Base-by-base conservation (phyloP, 2,888 invertebrate genomes). In the Heliconius ismenius region DNA sequence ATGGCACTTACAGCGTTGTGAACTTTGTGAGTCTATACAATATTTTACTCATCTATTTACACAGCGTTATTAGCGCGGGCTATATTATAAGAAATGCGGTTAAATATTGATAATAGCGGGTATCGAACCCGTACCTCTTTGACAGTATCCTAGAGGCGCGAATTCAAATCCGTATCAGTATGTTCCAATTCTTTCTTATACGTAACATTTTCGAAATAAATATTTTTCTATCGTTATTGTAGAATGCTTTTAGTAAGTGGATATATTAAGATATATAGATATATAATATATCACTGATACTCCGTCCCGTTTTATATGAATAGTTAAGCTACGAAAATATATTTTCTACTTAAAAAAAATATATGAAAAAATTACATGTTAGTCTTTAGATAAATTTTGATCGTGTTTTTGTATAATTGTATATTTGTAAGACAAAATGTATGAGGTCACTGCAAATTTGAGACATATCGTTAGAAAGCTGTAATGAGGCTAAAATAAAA, bases 171-270 rank as follows among this genome's bases (percentile, higher is more conserved):
- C n/a, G 49, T 54, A 54, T 43, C 3, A 43, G 39, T 43, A 49
- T 4, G 49, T 49, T 49, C 9, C 21, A 54, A 54, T 21, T 54
- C 7, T 21, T 21, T 54, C 7, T 21, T 9, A 18, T 21, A 21
- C 49, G 49, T 21, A 18, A 49, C 49, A 9, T 54, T 54, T n/a
- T 54, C n/a, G 2, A 54, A n/a, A 9, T 18, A 58, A 58, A 9
- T n/a, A 58, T 58, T 58, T 58, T n/a, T 58, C 58, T n/a, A n/a
- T 9, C 3, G n/a, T 58, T 60, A 58, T 58, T 54, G 58, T 58
- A 18, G 21, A 68, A 69, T 64, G 49, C 74, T 74, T 77, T 79
- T 84, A 84, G 86, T 89, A 86, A 88, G 88, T 88, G 87, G 86
- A 85, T 81, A 84, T 87, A 83, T 85, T 83, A 81, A 78, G 75